phyloP scores from a whole-genome alignment of 2,113 vertebrate species.

The Benitochromis conjunctus region DNA sequence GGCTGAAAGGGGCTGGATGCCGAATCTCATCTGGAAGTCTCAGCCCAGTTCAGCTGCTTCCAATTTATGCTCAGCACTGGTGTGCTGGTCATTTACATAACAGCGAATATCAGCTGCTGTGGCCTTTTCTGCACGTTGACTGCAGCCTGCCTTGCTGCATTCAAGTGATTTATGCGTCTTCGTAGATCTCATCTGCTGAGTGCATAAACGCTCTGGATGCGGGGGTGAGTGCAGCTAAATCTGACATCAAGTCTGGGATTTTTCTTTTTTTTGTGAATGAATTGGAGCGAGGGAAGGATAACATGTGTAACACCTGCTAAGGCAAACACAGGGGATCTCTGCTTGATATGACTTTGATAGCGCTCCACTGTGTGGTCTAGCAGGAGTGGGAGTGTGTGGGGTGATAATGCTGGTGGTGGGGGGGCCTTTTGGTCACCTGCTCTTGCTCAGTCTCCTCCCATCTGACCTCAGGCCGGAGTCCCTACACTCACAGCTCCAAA shows the following conservation, averaged over 20 bases:
- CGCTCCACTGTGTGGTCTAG: slow-evolving; percentile 28
- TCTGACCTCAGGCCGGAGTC: slow-evolving; percentile 27
- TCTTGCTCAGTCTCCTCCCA: slow-evolving; percentile 9
- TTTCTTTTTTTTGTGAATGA: slow-evolving; percentile 2
- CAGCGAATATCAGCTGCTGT: slow-evolving; percentile 49
- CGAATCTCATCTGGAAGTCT: slow-evolving; percentile 40
- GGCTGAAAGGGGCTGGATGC: background rate
- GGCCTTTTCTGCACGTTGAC: background rate
- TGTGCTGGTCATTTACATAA: slow-evolving; percentile 41
- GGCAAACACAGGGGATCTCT: background rate
- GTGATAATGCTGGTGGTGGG: background rate
- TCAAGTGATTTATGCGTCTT: background rate
- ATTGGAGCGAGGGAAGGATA: background rate
- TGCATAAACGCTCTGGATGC: background rate
- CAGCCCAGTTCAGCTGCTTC: slow-evolving; percentile 56
- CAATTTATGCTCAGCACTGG: slow-evolving; percentile 48
- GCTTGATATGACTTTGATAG: background rate
- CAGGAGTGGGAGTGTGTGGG: slow-evolving; percentile 16
- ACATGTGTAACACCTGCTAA: slow-evolving; percentile 6
- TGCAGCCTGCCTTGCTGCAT: background rate
- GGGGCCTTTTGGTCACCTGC: slow-evolving; percentile 28
- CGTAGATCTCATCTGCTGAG: background rate
- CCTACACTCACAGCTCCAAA: slow-evolving; percentile 40
- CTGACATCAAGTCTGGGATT: background rate
- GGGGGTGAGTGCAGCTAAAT: background rate